Conservation (phyloP, 2,888 invertebrate genomes). For the Leucozona laternaria region DNA sequence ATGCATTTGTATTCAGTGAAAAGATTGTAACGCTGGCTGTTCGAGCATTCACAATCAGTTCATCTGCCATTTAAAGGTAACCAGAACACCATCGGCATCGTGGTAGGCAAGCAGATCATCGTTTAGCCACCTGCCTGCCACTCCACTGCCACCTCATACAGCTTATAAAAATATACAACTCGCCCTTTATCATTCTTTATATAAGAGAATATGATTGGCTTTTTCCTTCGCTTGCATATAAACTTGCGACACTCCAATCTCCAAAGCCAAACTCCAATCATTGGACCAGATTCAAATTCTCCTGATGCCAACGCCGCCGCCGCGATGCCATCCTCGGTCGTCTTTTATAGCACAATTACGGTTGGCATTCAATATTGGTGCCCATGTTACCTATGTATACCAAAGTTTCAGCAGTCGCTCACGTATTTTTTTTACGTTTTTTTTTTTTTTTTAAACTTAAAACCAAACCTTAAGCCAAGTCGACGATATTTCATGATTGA, state of each 20-base stretch:
- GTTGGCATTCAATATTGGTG: slow-evolving; percentile 59
- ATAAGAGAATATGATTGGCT: slow-evolving; percentile 57
- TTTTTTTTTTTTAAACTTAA: neutral
- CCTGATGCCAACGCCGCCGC: neutral
- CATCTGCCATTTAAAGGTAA: slow-evolving; percentile 75
- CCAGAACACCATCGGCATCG: slow-evolving; percentile 32
- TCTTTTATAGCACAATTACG: slow-evolving; percentile 36
- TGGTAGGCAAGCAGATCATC: slow-evolving; percentile 49
- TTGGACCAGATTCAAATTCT: slow-evolving; percentile 59
- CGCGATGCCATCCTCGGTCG: too few species aligned
- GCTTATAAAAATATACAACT: slow-evolving; percentile 35
- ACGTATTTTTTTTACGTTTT: slow-evolving; percentile 34
- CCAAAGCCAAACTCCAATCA: slow-evolving; percentile 47
- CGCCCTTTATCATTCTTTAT: slow-evolving; percentile 54
- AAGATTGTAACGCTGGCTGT: slow-evolving; percentile 26
- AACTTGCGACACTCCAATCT: slow-evolving; percentile 45
- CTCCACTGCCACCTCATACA: slow-evolving; percentile 29
- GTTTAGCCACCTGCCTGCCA: slow-evolving; percentile 39
- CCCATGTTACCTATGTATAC: slow-evolving; percentile 33
- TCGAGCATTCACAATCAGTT: slow-evolving; percentile 62
- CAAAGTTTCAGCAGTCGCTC: slow-evolving; percentile 26
- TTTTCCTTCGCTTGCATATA: slow-evolving; percentile 46
- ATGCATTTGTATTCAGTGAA: slow-evolving; percentile 30
- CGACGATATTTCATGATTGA: slow-evolving; percentile 61
- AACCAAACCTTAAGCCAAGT: slow-evolving; percentile 51